These are phyloP conservation scores for Drosophila birchii DNA, from an alignment of 2,888 invertebrate genomes.

Conservation along the genomic window DNA sequence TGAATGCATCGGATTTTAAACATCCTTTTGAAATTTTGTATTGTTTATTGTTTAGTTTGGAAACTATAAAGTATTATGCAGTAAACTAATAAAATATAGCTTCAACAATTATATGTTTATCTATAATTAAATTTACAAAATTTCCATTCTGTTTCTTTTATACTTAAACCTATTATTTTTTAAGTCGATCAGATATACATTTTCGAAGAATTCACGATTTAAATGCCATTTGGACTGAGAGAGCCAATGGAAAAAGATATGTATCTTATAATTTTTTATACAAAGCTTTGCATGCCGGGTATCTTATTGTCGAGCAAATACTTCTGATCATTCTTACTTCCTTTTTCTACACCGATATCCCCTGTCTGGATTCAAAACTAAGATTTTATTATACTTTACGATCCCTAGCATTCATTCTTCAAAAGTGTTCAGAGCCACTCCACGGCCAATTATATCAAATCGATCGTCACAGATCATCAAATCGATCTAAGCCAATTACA, in stretches of 20 bases:
- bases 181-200: too few species aligned
- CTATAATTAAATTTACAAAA: neutral
- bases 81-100: neutral
- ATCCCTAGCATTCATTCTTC: neutral
- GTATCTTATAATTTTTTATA: too few species aligned
- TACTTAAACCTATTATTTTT: too few species aligned
- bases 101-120: neutral
- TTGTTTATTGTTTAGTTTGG: too few species aligned
- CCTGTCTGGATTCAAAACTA: constrained; percentile 1
- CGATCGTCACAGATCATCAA: constrained; percentile 48
- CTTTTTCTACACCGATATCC: neutral
- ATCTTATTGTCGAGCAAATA: neutral
- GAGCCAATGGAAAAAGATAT: too few species aligned
- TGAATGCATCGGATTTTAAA: neutral
- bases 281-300: too few species aligned
- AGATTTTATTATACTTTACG: constrained; percentile 33
- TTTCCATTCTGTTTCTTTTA: too few species aligned
- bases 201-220: too few species aligned
- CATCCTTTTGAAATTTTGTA: neutral
- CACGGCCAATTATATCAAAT: constrained; percentile 26
- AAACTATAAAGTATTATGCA: neutral
- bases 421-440: neutral
- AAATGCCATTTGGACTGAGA: too few species aligned
- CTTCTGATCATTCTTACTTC: neutral
- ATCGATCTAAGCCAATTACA: constrained; percentile 45